A percentile compares a stretch with the other conserved stretches of the same genome.
These are phyloP conservation scores for Callionymus lyra DNA, from an alignment of 2,113 vertebrate species.

Conservation along the genomic window DNA sequence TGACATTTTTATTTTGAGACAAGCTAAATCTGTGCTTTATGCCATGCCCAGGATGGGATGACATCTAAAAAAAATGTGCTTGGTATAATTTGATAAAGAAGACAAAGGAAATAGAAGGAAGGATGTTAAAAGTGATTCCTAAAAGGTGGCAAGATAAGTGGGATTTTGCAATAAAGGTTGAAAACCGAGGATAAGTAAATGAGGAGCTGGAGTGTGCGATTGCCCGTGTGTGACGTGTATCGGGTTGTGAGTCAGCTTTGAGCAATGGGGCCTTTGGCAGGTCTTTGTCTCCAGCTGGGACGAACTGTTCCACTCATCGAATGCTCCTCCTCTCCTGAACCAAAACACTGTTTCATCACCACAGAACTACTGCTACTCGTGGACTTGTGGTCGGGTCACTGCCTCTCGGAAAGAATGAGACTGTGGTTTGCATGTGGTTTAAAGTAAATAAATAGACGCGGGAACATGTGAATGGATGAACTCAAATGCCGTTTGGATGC, in stretches of 20 bases:
- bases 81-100: neutral
- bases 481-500: neutral
- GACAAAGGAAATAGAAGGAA: constrained; percentile 11
- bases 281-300: constrained; percentile 68
- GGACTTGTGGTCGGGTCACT: neutral
- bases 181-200: neutral
- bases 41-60: constrained; percentile 2
- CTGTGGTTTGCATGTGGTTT: constrained; percentile 1
- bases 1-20: constrained; percentile 2
- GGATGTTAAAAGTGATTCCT: constrained; percentile 34
- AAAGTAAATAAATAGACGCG: constrained; percentile 3
- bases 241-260: constrained; percentile 67
- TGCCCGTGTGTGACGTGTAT: constrained; percentile 30
- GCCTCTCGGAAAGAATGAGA: constrained; percentile 3
- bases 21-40: too few relatives aligned
- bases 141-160: constrained; percentile 24
- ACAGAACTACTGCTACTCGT: neutral
- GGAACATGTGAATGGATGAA: constrained; percentile 3
- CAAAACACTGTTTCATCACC: constrained; percentile 57
- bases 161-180: too few relatives aligned
- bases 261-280: constrained; percentile 70
- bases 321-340: constrained; percentile 31
- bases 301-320: constrained; percentile 53
- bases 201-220: constrained; percentile 27
- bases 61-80: constrained; percentile 8